phyloP scores from a whole-genome alignment of 2,888 invertebrate species.

The Tuta absoluta region DNA sequence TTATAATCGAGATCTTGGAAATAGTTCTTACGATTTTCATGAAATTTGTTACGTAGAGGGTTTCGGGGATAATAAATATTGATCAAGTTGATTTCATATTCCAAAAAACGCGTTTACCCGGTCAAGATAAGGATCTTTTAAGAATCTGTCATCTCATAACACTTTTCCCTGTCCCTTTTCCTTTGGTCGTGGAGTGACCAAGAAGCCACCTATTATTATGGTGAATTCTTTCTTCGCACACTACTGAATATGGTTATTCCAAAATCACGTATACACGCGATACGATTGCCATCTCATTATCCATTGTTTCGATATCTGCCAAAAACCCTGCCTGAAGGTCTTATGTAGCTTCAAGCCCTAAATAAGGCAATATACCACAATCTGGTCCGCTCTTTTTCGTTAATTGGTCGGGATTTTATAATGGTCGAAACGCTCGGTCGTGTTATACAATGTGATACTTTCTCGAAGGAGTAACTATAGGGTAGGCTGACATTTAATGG shows the following conservation, averaged over 20 bases:
- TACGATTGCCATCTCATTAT: slow-evolving; percentile 31
- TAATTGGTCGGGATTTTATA: slow-evolving; percentile 34
- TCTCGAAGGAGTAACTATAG: slow-evolving; percentile 45
- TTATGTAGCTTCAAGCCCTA: not conserved
- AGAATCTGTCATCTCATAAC: too few relatives aligned
- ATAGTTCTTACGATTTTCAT: too few relatives aligned
- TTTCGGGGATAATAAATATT: too few relatives aligned
- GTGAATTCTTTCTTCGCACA: not conserved
- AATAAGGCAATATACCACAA: slow-evolving; percentile 32
- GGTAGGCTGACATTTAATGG: slow-evolving; percentile 39
- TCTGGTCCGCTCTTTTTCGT: slow-evolving; percentile 37
- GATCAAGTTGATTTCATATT: too few relatives aligned
- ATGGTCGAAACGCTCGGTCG: not conserved
- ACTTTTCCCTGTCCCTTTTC: too few relatives aligned
- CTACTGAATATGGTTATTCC: not conserved
- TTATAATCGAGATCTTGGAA: too few relatives aligned
- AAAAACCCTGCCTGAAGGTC: not conserved
- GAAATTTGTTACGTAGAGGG: too few relatives aligned
- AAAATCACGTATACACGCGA: not conserved
- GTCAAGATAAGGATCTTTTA: too few relatives aligned
- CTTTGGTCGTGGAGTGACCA: too few relatives aligned
- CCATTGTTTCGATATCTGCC: slow-evolving; percentile 25
- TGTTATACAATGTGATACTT: slow-evolving; percentile 41
- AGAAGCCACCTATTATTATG: not conserved
- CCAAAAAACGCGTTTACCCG: too few relatives aligned